phyloP scores from a whole-genome alignment of 1,140 invertebrate species.

The Heliconius nattereri region DNA sequence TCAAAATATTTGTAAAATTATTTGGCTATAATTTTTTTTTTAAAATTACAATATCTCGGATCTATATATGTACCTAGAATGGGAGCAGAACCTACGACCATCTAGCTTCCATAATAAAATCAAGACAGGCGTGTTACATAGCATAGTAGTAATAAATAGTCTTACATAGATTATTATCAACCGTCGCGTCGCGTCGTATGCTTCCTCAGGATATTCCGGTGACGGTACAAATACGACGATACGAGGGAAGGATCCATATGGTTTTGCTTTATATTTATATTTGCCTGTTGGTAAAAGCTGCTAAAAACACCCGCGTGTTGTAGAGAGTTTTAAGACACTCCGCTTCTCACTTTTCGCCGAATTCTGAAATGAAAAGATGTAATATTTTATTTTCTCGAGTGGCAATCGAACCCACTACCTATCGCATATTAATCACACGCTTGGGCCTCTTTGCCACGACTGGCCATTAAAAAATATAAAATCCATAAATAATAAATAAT shows the following conservation, averaged over 20 bases:
- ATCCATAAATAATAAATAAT: too few relatives aligned
- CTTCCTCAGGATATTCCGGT: background rate
- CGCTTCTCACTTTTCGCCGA: too few relatives aligned
- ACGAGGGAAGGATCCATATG: background rate
- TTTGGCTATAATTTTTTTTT: too few relatives aligned
- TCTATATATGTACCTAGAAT: background rate
- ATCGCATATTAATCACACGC: too few relatives aligned
- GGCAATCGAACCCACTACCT: too few relatives aligned
- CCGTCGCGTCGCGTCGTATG: background rate
- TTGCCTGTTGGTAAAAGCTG: background rate
- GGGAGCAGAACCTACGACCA: background rate
- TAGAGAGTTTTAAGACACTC: too few relatives aligned
- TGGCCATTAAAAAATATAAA: too few relatives aligned
- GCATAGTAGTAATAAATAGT: constrained; percentile 4
- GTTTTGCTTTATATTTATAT: background rate
- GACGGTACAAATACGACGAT: background rate
- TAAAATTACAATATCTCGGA: too few relatives aligned
- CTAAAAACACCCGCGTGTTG: too few relatives aligned
- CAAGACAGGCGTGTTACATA: background rate
- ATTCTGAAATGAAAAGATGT: too few relatives aligned
- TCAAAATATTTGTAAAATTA: too few relatives aligned
- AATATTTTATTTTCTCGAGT: too few relatives aligned
- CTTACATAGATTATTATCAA: constrained; percentile 14
- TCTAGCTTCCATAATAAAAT: background rate
- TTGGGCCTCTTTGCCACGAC: rapidly evolving